These are phyloP conservation scores for Phainopepla nitens DNA, from an alignment of 2,113 vertebrate species.

Conservation along the genomic window DNA sequence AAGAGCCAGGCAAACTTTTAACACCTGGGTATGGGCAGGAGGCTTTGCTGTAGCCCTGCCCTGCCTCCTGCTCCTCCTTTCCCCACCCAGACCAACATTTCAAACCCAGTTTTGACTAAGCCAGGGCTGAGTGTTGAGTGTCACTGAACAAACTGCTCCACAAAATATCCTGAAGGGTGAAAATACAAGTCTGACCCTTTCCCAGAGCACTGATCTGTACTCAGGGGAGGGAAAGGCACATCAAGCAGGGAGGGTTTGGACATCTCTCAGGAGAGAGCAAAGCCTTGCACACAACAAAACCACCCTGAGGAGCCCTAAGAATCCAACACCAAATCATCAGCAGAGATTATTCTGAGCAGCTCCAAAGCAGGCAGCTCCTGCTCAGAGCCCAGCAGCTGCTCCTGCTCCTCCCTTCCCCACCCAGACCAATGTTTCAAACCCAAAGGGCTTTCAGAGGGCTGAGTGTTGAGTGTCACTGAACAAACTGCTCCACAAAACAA, in stretches of 20 bases:
- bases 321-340: fast-evolving
- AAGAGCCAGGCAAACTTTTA: not conserved
- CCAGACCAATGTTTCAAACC: not conserved
- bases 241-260: not conserved
- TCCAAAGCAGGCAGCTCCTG: not conserved
- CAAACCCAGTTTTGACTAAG: not conserved
- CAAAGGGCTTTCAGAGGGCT: too few species aligned
- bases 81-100: not conserved
- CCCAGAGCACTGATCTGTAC: not conserved
- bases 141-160: not conserved
- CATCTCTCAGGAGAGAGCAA: not conserved
- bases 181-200: not conserved
- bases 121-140: not conserved
- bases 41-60: not conserved
- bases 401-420: not conserved
- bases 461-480: not conserved
- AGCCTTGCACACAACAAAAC: not conserved
- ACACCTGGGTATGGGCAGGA: not conserved
- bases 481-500: not conserved
- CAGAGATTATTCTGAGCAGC: too few species aligned
- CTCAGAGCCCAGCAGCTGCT: not conserved
- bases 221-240: not conserved
- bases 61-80: not conserved
- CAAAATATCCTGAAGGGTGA: not conserved
- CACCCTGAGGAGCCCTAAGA: not conserved